Evolutionary conservation across 2,888 invertebrate genomes (phyloP).

Genomic region (Rhabditoides inermis): DNA sequence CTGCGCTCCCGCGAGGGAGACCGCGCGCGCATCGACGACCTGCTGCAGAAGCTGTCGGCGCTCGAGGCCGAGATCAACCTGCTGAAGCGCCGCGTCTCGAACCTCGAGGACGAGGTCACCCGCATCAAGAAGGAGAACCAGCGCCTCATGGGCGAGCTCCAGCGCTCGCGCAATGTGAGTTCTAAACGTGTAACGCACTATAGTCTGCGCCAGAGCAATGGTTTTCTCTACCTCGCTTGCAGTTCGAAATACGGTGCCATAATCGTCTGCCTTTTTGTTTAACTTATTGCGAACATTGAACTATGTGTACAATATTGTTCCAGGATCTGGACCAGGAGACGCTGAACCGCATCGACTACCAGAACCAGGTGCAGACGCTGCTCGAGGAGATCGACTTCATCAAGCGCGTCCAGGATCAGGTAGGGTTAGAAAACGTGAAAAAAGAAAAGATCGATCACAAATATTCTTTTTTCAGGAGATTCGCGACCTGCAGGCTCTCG

Average conservation of each 20-base stretch:
- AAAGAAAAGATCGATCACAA: background rate
- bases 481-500: constrained; percentile 57
- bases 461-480: constrained; percentile 52
- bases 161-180: constrained; percentile 16
- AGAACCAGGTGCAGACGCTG: constrained; percentile 57
- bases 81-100: constrained; percentile 47
- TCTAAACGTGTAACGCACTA: too few species aligned
- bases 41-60: constrained; percentile 55
- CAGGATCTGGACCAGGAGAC: constrained; percentile 58
- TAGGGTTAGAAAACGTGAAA: constrained; percentile 14
- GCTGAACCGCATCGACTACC: constrained; percentile 56
- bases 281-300: background rate
- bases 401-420: constrained; percentile 57
- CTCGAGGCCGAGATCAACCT: constrained; percentile 56
- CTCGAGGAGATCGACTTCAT: constrained; percentile 58
- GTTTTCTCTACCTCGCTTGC: too few species aligned
- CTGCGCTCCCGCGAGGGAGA: constrained; percentile 41
- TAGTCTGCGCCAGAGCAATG: too few species aligned
- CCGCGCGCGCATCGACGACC: constrained; percentile 54
- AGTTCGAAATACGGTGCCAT: too few species aligned
- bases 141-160: constrained; percentile 32
- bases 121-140: constrained; percentile 55
- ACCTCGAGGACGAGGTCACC: constrained; percentile 51
- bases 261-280: too few species aligned
- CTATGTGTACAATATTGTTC: too few species aligned